Percentiles rank a stretch among this genome's conserved stretches.
phyloP scores from a whole-genome alignment of 2,888 invertebrate species.

The Onchidella celtica region DNA sequence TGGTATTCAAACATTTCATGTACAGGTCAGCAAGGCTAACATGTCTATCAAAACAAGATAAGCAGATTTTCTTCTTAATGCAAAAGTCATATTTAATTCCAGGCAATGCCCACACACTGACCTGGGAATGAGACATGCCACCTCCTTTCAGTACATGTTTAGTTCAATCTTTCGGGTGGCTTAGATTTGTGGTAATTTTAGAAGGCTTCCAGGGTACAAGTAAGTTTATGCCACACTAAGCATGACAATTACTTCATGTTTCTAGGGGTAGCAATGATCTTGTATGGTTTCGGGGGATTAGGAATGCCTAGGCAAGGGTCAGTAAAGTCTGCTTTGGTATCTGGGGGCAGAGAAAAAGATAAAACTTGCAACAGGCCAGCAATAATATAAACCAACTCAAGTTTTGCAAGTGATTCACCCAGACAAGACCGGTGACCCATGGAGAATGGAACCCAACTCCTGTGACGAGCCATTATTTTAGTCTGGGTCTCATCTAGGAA shows the following conservation, averaged over 20 bases:
- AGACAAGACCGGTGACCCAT: constrained; percentile 70
- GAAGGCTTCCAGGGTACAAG: too few relatives aligned
- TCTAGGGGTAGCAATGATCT: background rate
- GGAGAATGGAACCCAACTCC: constrained; percentile 70
- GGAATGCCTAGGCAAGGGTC: background rate
- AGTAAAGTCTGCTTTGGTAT: background rate
- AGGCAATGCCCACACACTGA: too few relatives aligned
- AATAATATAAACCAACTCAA: background rate
- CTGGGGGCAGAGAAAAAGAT: background rate
- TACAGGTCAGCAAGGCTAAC: too few relatives aligned
- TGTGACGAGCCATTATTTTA: constrained; percentile 62
- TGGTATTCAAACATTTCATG: too few relatives aligned
- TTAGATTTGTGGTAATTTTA: too few relatives aligned
- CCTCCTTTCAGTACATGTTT: too few relatives aligned
- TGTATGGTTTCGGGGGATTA: background rate
- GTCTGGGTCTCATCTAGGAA: constrained; percentile 59
- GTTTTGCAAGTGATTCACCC: constrained; percentile 60
- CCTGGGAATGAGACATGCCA: too few relatives aligned
- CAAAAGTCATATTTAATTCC: too few relatives aligned
- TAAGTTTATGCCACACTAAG: too few relatives aligned
- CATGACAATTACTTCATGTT: background rate
- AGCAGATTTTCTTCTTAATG: too few relatives aligned
- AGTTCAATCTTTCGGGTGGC: too few relatives aligned
- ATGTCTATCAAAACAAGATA: too few relatives aligned
- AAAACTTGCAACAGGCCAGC: background rate